Base-by-base conservation (phyloP, 2,797 vertebrate genomes). In the Alcedo atthis region DNA sequence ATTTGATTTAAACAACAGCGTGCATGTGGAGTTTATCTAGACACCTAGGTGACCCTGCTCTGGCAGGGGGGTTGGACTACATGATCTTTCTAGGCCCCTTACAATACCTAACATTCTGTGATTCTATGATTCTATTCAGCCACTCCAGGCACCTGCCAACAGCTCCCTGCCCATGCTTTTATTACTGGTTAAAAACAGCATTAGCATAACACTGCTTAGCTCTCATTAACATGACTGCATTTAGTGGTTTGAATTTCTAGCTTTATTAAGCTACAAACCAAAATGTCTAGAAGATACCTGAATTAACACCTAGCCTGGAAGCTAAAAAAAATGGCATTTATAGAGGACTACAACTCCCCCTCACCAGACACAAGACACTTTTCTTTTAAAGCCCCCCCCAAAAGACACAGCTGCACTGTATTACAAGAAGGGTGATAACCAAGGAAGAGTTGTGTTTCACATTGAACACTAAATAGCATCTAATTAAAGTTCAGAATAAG, bases 121-220 rank as follows among this genome's bases (percentile, higher is more conserved):
- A 40, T 40, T 40, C 37, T 40, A 40, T 40, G 37, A 40, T 40
- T 40, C 37, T 42, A n/a, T 28, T 63, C 49, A 79, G 5, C 26
- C n/a, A 57, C 61, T 80, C 59, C 21, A 90, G 8, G 26, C 30
- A 64, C 33, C 37, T 15, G 51, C 3, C 14, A 79, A 73, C 28
- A 62, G 30, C 5, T 20, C 16, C 24, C 4, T 1, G 2, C 0
- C 5, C 33, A 25, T 0, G 7, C 40, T 81, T 79, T 35, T 40
- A 81, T 49, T 49, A 75, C 14, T 42, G 8, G 12, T 51, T 79
- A 88, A 75, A 88, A 84, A 81, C 6, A 59, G 24, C 17, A 75
- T 14, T 64, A 64, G 7, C 8, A 6, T 42, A 85, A 63, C 33
- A 79, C 10, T 59, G 30, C 51, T 64, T 64, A 58, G 4, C 37